Conservation (phyloP, 1,140 invertebrate genomes). For the Babylonia areolata region DNA sequence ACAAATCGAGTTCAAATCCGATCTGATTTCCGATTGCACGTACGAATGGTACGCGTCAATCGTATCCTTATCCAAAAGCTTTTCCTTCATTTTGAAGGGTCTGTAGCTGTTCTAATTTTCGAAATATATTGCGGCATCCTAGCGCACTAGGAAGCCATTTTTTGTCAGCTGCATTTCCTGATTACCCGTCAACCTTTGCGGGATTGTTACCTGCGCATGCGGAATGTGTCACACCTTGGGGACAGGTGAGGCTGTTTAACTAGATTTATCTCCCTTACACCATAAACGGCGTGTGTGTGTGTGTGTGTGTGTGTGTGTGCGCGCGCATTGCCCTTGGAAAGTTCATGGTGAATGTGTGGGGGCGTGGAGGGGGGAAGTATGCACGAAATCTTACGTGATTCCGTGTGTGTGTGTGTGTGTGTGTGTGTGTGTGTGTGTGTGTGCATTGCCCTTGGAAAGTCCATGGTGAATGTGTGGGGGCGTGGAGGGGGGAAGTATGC, state of each 20-base stretch:
- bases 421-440: no score
- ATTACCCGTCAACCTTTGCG: conserved; percentile 35
- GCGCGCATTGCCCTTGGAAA: neutral
- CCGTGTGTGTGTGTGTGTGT: no score
- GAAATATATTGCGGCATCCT: conserved; percentile 21
- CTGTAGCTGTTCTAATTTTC: neutral
- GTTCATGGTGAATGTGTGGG: neutral
- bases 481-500: neutral
- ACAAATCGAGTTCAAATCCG: conserved; percentile 61
- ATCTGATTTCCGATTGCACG: conserved; percentile 62
- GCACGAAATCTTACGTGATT: no score
- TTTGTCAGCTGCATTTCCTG: conserved; percentile 25
- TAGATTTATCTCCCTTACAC: conserved; percentile 14
- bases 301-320: no score
- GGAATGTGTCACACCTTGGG: conserved; percentile 24
- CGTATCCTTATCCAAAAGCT: conserved; percentile 66
- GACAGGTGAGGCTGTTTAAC: conserved; percentile 11
- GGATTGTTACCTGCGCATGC: conserved; percentile 32
- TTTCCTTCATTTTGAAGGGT: conserved; percentile 55
- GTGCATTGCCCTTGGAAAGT: no score
- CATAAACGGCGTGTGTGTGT: no score
- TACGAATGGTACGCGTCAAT: conserved; percentile 69
- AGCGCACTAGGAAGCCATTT: conserved; percentile 22
- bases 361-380: neutral
- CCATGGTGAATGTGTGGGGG: neutral